Base-by-base conservation (phyloP, 2,797 vertebrate genomes). In the Cryptoblepharus egeriae region DNA sequence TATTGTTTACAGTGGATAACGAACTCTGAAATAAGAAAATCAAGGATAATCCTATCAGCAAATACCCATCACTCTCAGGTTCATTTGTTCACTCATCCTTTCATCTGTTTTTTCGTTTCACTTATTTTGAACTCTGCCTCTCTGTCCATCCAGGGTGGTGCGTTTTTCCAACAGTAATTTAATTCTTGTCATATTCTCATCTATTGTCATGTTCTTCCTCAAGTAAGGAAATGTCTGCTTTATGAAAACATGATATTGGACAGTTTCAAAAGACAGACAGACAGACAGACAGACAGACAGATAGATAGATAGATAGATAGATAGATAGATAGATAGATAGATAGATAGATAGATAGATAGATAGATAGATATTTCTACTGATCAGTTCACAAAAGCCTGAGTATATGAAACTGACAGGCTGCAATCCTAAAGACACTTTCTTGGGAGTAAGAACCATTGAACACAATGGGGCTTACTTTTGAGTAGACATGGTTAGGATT, bases 21-120 rank as follows among this genome's bases (percentile, higher is more conserved):
- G 81, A 91, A 90, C 70, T 80, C 76, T 79, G 86, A 92, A 85
- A 88, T 72, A 91, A 90, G 87, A 91, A 90, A 91, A 90, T 87
- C 89, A 92, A 86, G 77, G 85, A 92, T 85, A 93, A 93, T 93
- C 92, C 93, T 90, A 86, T 94, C 91, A 90, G 93, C 93, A 94
- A 93, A 94, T 89, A 94, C 88, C 88, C 89, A 94, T 91, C 88
- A 89, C 55, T 84, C 84, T 84, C 88, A 85, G 89, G 91, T 92
- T 90, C 91, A 92, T 92, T 91, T 89, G 55, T 81, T 85, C 89
- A 85, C 72, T 92, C 89, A 88, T 42, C 88, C 88, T 93, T n/a
- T 87, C 91, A 87, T 89, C 84, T 82, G 91, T 86, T 93, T 92
- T 84, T 85, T 90, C 49, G 18, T 71, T 84, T 84, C 45, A 81